phyloP scores from a whole-genome alignment of 2,888 invertebrate species.

The Subacronicta megacephala region DNA sequence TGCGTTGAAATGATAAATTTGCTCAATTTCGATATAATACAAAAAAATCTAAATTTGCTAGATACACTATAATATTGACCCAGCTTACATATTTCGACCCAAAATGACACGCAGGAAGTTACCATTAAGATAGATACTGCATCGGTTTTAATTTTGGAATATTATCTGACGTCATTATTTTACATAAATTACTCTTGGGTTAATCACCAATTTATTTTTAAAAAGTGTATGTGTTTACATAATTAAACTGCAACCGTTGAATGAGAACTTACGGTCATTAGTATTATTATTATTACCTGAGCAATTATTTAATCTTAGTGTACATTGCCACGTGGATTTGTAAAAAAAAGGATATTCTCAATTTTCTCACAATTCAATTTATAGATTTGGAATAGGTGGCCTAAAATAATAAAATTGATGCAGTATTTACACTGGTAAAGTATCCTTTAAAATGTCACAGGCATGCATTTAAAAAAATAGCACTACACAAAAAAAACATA shows the following conservation, averaged over 20 bases:
- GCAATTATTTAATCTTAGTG: too few species aligned
- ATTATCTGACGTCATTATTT: background rate
- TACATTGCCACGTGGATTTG: too few species aligned
- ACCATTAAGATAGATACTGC: conserved; percentile 32
- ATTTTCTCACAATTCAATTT: too few species aligned
- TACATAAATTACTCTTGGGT: too few species aligned
- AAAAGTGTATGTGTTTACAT: too few species aligned
- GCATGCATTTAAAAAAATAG: conserved; percentile 38
- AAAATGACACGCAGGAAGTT: conserved; percentile 19
- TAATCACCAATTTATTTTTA: too few species aligned
- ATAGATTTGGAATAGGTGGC: too few species aligned
- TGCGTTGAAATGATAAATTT: conserved; percentile 26
- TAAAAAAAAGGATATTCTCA: too few species aligned
- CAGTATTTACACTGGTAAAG: conserved; percentile 35
- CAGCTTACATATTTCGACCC: conserved; percentile 22
- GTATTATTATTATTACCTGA: too few species aligned
- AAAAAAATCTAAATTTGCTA: background rate
- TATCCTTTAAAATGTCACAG: conserved; percentile 19
- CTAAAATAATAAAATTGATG: conserved; percentile 42
- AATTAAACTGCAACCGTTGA: too few species aligned
- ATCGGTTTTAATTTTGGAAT: conserved; percentile 36
- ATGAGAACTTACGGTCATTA: too few species aligned
- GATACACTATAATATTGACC: conserved; percentile 5
- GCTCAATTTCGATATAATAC: conserved; percentile 43
- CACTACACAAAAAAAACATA: conserved; percentile 34